Evolutionary conservation across 2,797 vertebrate genomes (phyloP), one percentile per base, ranked within the genome.

Genomic region (Novumbra hubbsi): DNA sequence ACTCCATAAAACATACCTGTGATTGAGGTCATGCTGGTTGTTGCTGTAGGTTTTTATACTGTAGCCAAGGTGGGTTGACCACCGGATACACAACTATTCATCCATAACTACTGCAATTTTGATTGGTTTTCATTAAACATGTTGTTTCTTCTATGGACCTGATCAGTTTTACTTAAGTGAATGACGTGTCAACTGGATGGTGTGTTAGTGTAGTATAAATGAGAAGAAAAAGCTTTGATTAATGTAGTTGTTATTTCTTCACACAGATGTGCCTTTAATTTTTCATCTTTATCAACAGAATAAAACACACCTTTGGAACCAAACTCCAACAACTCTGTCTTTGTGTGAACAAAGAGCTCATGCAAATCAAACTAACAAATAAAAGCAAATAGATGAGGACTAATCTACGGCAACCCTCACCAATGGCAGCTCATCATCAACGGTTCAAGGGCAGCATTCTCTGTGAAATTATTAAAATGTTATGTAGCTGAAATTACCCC

Each of bases 401-500:
- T 70, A 70, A 32, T 55, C 49, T 55, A 21, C 24, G 3, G 48
- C 45, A 2, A 27, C 28, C 32, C 73, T 32, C 63, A 76, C 74
- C 67, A 4, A 34, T 19, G 38, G 63, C 57, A 74, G 80, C 48
- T 73, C 16, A 24, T 17, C 83, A 84, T 82, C 81, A 81, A 86
- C 82, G 83, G 64, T 67, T 71, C 63, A 74, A 6, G 55, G 21
- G 24, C 21, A 5, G 21, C 15, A 38, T 68, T 83, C 74, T 27
- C 21, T 1, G 30, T 16, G 6, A 17, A 28, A 64, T 28, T 32
- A 64, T 8, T 4, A 3, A 17, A 32, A 66, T n/a, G 28, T 30
- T 32, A 38, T n/a, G 15, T 3, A 6, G 28, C 19, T 1, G 28
- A 16, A 66, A 4, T 66, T 11, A 14, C 11, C 2, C 19, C 11